Conservation (phyloP, 2,113 vertebrate species). For the Piprites chloris region DNA sequence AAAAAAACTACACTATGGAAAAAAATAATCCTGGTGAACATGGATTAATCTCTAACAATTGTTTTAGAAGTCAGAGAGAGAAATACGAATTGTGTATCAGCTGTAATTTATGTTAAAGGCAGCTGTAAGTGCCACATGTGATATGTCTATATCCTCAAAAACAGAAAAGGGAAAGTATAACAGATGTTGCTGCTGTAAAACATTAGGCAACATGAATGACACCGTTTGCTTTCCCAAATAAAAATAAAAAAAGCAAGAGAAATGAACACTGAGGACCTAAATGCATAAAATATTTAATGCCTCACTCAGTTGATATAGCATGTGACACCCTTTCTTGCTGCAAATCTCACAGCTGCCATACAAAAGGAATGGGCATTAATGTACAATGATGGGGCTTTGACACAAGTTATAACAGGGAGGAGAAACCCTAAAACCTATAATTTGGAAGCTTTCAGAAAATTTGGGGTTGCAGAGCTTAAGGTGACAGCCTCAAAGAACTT, state of each 20-base stretch:
- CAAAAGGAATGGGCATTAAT: not conserved
- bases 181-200: conserved; percentile 36
- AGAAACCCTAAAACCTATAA: not conserved
- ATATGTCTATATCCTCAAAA: not conserved
- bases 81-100: conserved; percentile 1
- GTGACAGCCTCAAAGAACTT: not conserved
- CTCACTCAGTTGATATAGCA: not conserved
- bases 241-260: not conserved
- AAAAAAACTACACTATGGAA: not conserved
- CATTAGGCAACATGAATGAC: conserved; percentile 6
- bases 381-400: not conserved
- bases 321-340: not conserved
- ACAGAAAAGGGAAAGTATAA: not conserved
- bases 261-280: not conserved
- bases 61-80: not conserved
- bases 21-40: not conserved
- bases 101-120: conserved; percentile 30
- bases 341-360: not conserved
- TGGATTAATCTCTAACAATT: conserved; percentile 2
- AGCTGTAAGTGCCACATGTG: not conserved
- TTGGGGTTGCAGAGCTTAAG: not conserved
- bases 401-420: not conserved
- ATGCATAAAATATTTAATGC: conserved; percentile 39
- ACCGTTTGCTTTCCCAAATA: conserved; percentile 19
- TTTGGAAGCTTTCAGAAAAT: not conserved